Evolutionary conservation across 2,797 vertebrate species (phyloP).

Genomic region (Cyprinodon diabolis): DNA sequence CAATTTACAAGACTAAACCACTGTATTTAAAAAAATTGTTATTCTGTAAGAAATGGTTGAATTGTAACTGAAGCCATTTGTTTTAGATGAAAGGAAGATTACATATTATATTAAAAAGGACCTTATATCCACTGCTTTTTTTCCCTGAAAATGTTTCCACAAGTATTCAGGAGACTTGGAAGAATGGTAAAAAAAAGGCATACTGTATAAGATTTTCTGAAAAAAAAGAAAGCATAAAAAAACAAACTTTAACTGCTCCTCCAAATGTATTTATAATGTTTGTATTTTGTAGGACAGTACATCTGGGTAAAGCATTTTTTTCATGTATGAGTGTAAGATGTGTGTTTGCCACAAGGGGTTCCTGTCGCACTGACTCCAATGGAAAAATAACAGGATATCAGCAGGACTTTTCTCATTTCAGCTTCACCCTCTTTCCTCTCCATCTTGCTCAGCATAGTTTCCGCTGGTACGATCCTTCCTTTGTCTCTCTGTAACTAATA

Average conservation of each 20-base stretch:
- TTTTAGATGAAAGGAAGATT: too few relatives aligned
- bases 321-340: constrained; percentile 5
- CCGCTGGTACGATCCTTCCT: constrained; percentile 67
- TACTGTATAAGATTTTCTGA: too few relatives aligned
- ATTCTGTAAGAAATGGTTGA: too few relatives aligned
- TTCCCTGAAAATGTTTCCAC: too few relatives aligned
- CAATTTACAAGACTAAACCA: too few relatives aligned
- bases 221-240: not conserved
- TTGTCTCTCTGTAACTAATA: constrained; percentile 79
- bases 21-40: too few relatives aligned
- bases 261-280: not conserved
- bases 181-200: too few relatives aligned
- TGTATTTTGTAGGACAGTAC: constrained; percentile 17
- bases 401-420: constrained; percentile 30
- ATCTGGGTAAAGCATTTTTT: constrained; percentile 18
- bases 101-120: too few relatives aligned
- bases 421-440: constrained; percentile 20
- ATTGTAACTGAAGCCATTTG: too few relatives aligned
- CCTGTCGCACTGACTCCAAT: constrained; percentile 69
- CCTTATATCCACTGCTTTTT: too few relatives aligned
- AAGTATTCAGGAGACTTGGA: too few relatives aligned
- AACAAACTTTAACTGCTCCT: not conserved
- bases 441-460: constrained; percentile 54
- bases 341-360: constrained; percentile 38
- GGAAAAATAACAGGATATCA: constrained; percentile 71